Evolutionary conservation across 2,113 vertebrate genomes (phyloP).

Genomic region (Onychostruthus taczanowskii): DNA sequence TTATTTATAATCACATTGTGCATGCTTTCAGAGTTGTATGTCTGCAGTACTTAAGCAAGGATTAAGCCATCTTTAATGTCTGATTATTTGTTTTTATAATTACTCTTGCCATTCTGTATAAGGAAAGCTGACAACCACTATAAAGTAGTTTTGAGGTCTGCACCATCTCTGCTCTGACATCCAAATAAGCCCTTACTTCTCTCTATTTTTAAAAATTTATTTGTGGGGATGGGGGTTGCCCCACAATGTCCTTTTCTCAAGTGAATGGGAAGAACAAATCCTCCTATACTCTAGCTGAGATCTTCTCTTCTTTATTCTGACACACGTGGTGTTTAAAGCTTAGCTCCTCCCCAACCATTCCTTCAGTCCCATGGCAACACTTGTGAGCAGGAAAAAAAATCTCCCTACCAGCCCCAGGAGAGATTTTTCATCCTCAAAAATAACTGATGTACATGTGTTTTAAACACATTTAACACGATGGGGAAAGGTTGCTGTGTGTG

Average conservation of each 20-base stretch:
- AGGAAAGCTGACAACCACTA: not conserved
- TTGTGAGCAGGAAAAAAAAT: not conserved
- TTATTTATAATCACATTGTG: constrained; percentile 3
- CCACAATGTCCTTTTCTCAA: not conserved
- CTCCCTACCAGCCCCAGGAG: not conserved
- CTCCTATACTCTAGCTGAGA: not conserved
- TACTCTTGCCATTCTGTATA: not conserved
- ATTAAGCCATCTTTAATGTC: not conserved
- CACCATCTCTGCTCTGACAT: not conserved
- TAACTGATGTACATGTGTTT: not conserved
- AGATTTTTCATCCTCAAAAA: not conserved
- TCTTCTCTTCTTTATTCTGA: not conserved
- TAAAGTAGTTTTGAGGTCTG: not conserved
- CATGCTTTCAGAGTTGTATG: not conserved
- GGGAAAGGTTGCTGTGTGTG: not conserved
- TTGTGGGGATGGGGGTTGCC: accelerated
- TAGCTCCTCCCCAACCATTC: not conserved
- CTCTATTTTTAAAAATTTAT: not conserved
- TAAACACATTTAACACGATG: not conserved
- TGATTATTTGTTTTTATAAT: constrained; percentile 49
- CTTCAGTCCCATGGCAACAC: not conserved
- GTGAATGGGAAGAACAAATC: not conserved
- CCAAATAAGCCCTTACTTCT: not conserved
- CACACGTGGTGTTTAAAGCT: not conserved
- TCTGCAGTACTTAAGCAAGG: not conserved